phyloP scores from a whole-genome alignment of 2,888 invertebrate species.

The Amphiduros pacificus region DNA sequence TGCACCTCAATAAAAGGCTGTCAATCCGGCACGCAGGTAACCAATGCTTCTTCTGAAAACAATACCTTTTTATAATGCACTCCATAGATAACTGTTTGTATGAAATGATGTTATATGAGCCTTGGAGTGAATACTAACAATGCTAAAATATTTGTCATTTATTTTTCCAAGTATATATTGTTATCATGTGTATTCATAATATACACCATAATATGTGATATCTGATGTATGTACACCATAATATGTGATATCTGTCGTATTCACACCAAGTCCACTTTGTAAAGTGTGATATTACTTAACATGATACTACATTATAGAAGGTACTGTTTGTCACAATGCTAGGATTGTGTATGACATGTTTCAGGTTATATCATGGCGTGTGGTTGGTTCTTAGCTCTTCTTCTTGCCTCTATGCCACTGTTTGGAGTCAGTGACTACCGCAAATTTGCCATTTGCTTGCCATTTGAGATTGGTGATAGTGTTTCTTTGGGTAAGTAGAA shows the following conservation, averaged over 20 bases:
- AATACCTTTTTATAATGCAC: too few relatives aligned
- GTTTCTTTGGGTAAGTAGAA: slow-evolving; percentile 68
- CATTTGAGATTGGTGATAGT: slow-evolving; percentile 84
- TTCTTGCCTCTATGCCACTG: slow-evolving; percentile 86
- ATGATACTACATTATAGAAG: too few relatives aligned
- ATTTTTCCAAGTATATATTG: background rate
- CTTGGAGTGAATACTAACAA: background rate
- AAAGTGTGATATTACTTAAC: too few relatives aligned
- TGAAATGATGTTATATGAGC: background rate
- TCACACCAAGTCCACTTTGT: too few relatives aligned
- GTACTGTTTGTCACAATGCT: too few relatives aligned
- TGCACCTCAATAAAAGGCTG: slow-evolving; percentile 94
- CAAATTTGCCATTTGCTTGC: slow-evolving; percentile 94
- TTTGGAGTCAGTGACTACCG: slow-evolving; percentile 92
- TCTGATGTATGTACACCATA: too few relatives aligned
- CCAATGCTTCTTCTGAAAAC: too few relatives aligned
- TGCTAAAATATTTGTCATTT: background rate
- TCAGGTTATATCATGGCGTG: slow-evolving; percentile 82
- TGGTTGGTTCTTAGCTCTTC: slow-evolving; percentile 88
- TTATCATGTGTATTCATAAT: too few relatives aligned
- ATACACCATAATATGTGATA: too few relatives aligned
- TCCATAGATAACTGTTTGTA: too few relatives aligned
- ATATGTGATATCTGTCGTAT: too few relatives aligned
- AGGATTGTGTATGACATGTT: too few relatives aligned
- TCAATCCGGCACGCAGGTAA: slow-evolving; percentile 79